A percentile compares a stretch with the other conserved stretches of the same genome.
These are phyloP conservation scores for Catagonus wagneri DNA, from an alignment of 2,113 vertebrate species.

Conservation along the genomic window DNA sequence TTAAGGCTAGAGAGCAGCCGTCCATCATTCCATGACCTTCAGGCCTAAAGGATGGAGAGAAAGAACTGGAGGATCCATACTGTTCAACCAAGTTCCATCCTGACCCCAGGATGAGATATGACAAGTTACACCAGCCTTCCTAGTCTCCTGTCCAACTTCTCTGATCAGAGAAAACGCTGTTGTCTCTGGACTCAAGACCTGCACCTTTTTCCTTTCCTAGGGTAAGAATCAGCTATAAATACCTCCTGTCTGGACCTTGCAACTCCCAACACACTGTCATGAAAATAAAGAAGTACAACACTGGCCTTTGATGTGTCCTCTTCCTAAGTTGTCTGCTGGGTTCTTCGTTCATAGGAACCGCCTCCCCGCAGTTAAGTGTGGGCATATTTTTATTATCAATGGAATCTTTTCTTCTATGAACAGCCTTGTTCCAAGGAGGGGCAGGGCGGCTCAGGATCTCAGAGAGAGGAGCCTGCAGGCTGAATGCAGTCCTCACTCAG, in stretches of 20 bases:
- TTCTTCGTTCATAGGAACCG: not conserved
- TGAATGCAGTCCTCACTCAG: not conserved
- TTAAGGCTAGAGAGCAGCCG: not conserved
- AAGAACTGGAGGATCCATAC: not conserved
- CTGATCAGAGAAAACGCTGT: not conserved
- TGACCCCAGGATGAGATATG: not conserved
- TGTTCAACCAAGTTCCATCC: too few species aligned
- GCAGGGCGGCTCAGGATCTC: too few species aligned
- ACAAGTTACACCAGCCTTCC: not conserved
- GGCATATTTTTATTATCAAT: too few species aligned
- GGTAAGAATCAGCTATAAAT: not conserved
- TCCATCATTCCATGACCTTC: not conserved
- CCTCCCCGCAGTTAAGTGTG: too few species aligned
- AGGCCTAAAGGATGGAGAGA: not conserved
- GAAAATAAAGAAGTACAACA: not conserved
- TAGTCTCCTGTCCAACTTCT: not conserved
- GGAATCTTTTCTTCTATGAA: too few species aligned
- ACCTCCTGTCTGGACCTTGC: not conserved
- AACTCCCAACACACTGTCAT: not conserved
- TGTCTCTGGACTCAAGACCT: not conserved
- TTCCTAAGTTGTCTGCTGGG: not conserved
- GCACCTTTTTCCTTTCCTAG: not conserved
- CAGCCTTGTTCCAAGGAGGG: too few species aligned
- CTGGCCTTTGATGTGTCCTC: too few species aligned
- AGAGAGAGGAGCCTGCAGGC: accelerated